Percentiles rank a stretch among this genome's conserved stretches.
These are phyloP conservation scores for Xyliphius kryptos DNA, from an alignment of 2,113 vertebrate species.

Conservation along the genomic window DNA sequence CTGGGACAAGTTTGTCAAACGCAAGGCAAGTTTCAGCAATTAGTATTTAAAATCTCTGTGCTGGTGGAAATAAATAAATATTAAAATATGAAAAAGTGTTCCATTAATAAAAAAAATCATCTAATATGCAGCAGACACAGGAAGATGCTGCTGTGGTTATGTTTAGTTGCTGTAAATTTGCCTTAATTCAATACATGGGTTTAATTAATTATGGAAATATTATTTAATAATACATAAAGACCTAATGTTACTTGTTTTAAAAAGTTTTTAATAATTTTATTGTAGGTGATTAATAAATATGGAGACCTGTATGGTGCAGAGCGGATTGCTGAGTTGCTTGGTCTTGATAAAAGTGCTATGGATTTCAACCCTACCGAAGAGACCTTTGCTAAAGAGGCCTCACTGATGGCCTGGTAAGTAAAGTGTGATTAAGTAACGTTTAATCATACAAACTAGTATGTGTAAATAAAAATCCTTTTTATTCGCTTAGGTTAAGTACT, in stretches of 20 bases:
- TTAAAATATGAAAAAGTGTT: too few species aligned
- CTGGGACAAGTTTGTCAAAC: constrained; percentile 99
- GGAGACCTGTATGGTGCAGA: constrained; percentile 93
- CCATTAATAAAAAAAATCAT: too few species aligned
- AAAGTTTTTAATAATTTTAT: too few species aligned
- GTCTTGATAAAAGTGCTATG: constrained; percentile 90
- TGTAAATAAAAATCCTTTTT: constrained; percentile 11
- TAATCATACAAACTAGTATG: neutral
- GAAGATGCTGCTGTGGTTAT: too few species aligned
- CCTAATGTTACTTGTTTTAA: too few species aligned
- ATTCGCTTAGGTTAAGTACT: constrained; percentile 80
- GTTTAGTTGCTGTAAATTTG: too few species aligned
- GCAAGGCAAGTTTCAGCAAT: constrained; percentile 79
- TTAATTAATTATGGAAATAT: too few species aligned
- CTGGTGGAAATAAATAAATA: too few species aligned
- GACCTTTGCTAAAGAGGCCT: constrained; percentile 78
- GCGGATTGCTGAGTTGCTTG: constrained; percentile 91
- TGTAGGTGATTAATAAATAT: constrained; percentile 98
- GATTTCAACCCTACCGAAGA: constrained; percentile 95
- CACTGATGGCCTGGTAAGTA: constrained; percentile 84
- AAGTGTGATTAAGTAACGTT: neutral
- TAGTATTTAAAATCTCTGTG: neutral
- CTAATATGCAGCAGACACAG: too few species aligned
- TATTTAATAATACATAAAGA: too few species aligned
- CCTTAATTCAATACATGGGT: too few species aligned